Evolutionary conservation across 2,797 vertebrate genomes (phyloP), one percentile per base, ranked within the genome.

Genomic region (Amphiprion clarkii): DNA sequence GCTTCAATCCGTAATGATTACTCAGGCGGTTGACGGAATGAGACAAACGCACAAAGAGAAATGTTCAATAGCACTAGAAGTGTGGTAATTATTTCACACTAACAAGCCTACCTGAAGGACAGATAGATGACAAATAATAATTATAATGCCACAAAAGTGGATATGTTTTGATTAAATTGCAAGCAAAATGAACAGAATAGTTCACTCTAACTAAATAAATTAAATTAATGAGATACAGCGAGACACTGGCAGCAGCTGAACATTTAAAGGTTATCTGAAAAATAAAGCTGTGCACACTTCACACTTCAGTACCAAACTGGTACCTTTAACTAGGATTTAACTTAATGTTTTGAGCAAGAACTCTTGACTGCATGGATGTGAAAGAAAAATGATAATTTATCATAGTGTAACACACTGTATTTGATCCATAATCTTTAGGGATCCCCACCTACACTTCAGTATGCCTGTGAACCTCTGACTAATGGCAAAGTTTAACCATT

Each of bases 1-100:
- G n/a, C 74, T 46, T 64, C 60, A 55, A 54, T 74, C 36, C 29
- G 52, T 57, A 51, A 69, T 72, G 3, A 78, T 75, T 55, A 57
- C 33, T 58, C n/a, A 3, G 40, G 19, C 56, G 33, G 59, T 78
- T 51, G 59, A 39, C 67, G 19, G 31, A 58, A 29, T 48, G 71
- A 29, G 48, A 67, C 23, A n/a, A 53, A 73, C 33, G 19, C 40
- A 52, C 51, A 25, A 52, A 25, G 21, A 25, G 51, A 52, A 52
- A 5, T 9, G 16, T 48, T 19, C 16, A 14, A 52, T 6, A 25
- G 13, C 7, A 21, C n/a, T 9, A 4, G 51, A 52, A 52, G 12
- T 14, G 51, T 5, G 23, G 21, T 16, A 49, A 44, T 55, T 14
- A 44, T 4, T 61, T 49, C 79, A 75, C 31, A 13, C 12, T 13